Evolutionary conservation across 1,140 invertebrate species (phyloP).

Genomic region (Drosophila gunungcola): DNA sequence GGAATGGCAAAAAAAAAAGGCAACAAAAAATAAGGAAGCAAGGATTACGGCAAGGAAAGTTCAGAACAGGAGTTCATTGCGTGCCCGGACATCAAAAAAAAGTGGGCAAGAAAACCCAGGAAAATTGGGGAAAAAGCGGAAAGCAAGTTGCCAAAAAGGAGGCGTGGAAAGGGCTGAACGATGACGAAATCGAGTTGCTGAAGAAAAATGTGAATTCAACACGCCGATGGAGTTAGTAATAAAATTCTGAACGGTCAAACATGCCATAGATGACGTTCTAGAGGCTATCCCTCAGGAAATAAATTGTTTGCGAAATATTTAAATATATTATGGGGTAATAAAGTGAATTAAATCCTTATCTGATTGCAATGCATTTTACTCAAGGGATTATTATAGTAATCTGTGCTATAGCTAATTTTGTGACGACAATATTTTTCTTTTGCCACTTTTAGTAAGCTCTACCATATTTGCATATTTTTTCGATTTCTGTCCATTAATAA

Average conservation of each 20-base stretch:
- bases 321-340: constrained; percentile 23
- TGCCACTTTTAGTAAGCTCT: neutral
- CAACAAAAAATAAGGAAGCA: constrained; percentile 25
- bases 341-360: constrained; percentile 5
- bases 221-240: constrained; percentile 19
- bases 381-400: constrained; percentile 5
- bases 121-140: constrained; percentile 23
- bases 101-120: constrained; percentile 9
- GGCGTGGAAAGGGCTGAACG: constrained; percentile 58
- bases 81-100: constrained; percentile 31
- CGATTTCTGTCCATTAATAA: no score
- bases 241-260: constrained; percentile 24
- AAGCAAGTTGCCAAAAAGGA: constrained; percentile 39
- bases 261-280: constrained; percentile 56
- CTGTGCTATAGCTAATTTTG: neutral
- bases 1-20: constrained; percentile 9
- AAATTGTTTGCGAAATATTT: constrained; percentile 20
- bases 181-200: constrained; percentile 71
- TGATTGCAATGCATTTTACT: constrained; percentile 1
- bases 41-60: constrained; percentile 8
- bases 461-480: neutral
- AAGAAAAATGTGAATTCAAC: constrained; percentile 40
- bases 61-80: constrained; percentile 20
- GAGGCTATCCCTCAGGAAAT: neutral
- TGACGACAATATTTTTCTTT: neutral